Evolutionary conservation across 2,797 vertebrate genomes (phyloP).

Genomic region (Periparus ater): DNA sequence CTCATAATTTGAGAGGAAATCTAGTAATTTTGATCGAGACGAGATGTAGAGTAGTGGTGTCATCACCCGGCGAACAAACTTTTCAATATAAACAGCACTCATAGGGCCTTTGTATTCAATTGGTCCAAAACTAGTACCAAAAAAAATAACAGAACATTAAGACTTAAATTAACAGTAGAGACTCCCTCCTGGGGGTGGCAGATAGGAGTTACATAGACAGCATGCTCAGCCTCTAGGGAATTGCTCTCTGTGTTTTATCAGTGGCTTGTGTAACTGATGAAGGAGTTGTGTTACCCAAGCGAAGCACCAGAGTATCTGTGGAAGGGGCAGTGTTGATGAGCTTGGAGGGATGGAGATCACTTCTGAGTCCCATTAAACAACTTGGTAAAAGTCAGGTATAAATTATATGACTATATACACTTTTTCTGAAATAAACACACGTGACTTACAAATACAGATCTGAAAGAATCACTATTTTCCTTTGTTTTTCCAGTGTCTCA

Average conservation of each 20-base stretch:
- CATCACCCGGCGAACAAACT: constrained; percentile 90
- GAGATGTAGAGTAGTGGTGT: constrained; percentile 94
- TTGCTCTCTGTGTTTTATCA: neutral
- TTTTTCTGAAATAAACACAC: neutral
- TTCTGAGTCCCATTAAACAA: neutral
- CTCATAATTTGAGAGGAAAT: constrained; percentile 93
- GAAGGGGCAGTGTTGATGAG: neutral
- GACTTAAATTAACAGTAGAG: constrained; percentile 24
- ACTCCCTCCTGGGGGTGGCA: constrained; percentile 8
- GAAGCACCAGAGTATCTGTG: neutral
- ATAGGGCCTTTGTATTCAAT: constrained; percentile 95
- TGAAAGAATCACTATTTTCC: neutral
- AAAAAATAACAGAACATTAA: constrained; percentile 75
- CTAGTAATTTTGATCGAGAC: constrained; percentile 83
- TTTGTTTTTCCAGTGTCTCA: neutral
- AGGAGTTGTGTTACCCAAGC: neutral
- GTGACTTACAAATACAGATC: neutral
- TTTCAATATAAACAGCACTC: constrained; percentile 91
- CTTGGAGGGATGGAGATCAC: neutral
- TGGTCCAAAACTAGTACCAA: constrained; percentile 90
- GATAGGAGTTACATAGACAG: neutral
- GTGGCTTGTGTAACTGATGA: neutral
- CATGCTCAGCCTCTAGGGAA: constrained; percentile 24
- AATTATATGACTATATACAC: neutral
- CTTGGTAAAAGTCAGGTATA: neutral